phyloP scores from a whole-genome alignment of 2,888 invertebrate species.

The Bellardia bayeri region DNA sequence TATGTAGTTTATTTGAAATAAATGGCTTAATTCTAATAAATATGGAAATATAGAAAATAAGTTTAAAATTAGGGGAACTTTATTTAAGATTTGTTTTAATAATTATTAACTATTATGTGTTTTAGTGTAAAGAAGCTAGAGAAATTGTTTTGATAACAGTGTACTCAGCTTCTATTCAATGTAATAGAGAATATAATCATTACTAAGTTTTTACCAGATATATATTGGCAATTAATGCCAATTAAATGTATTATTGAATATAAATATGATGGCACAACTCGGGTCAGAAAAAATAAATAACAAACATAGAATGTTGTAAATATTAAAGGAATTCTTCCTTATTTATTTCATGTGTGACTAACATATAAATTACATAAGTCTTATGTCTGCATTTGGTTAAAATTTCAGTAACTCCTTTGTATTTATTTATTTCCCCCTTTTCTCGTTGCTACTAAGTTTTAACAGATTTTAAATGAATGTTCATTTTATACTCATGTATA shows the following conservation, averaged over 20 bases:
- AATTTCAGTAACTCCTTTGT: slow-evolving; percentile 2
- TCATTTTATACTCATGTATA: slow-evolving; percentile 42
- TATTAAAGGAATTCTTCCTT: slow-evolving; percentile 47
- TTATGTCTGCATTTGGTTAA: slow-evolving; percentile 62
- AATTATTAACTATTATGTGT: too few species aligned
- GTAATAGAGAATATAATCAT: too few species aligned
- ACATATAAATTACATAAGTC: slow-evolving; percentile 70
- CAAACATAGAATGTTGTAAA: slow-evolving; percentile 29
- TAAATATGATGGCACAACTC: slow-evolving; percentile 37
- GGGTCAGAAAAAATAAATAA: neutral
- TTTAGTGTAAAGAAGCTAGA: too few species aligned
- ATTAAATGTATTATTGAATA: too few species aligned
- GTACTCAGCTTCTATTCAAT: too few species aligned
- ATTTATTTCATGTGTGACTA: slow-evolving; percentile 68
- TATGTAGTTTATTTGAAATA: neutral
- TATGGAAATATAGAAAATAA: too few species aligned
- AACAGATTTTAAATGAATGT: slow-evolving; percentile 40
- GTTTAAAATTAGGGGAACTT: too few species aligned
- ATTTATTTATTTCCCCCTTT: neutral
- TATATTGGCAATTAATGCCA: too few species aligned
- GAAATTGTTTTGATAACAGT: too few species aligned
- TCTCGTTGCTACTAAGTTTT: neutral
- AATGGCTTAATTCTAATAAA: neutral
- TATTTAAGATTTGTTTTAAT: too few species aligned
- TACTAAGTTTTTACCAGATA: too few species aligned